Conservation (phyloP, 2,797 vertebrate genomes). For the Allenopithecus nigroviridis region DNA sequence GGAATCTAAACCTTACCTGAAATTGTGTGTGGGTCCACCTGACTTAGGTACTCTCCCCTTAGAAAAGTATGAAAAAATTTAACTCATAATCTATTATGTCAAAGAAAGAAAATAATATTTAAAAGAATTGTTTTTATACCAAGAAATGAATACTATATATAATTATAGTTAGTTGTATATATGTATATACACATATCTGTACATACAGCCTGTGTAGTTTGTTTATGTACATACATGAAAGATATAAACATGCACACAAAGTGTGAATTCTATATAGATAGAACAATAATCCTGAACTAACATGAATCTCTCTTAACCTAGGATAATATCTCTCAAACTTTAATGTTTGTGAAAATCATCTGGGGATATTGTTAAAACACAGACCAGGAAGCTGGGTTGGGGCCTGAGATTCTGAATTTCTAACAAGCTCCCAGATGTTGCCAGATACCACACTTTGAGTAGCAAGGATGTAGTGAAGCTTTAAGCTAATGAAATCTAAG, state of each 20-base stretch:
- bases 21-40: neutral
- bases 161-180: neutral
- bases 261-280: neutral
- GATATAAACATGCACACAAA: neutral
- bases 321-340: neutral
- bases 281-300: neutral
- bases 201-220: neutral
- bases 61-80: neutral
- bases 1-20: neutral
- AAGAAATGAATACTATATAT: neutral
- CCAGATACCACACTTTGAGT: neutral
- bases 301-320: neutral
- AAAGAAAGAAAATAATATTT: neutral
- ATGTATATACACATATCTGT: neutral
- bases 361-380: neutral
- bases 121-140: neutral
- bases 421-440: neutral
- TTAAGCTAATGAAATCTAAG: neutral
- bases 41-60: neutral
- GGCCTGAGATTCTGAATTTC: neutral
- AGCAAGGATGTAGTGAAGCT: neutral
- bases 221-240: neutral
- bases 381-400: neutral
- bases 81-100: neutral
- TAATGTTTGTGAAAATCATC: neutral